Evolutionary conservation across 2,888 invertebrate genomes (phyloP), one percentile per base, ranked within the genome.

Genomic region (Lordiphosa fenestrarum): DNA sequence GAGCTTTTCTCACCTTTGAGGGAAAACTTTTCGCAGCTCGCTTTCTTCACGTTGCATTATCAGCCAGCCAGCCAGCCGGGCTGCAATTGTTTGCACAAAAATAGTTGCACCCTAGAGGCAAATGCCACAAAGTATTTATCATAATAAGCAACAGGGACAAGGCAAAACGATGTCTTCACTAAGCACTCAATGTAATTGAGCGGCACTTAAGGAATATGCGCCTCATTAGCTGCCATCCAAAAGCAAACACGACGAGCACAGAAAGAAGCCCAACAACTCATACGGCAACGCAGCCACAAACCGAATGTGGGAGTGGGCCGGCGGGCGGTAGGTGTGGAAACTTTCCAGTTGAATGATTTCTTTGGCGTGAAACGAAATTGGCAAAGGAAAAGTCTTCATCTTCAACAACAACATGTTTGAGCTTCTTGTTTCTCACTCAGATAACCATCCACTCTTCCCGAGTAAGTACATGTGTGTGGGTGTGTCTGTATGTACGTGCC

Each of bases 141-240:
- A 37, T 37, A 37, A 37, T 37, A 37, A n/a, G 37, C 37, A 37
- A 13, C 37, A 37, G 37, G 30, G 30, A 25, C 25, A 25, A 25
- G 25, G 25, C 25, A 25, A 25, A 30, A 30, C 15, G 35, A 15
- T 35, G 35, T 47, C 21, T 36, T 35, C 47, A 33, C 62, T 58
- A 70, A 69, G 84, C 84, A 84, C 82, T 81, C 83, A 84, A 61
- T 69, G 84, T 84, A 81, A 81, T 81, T 82, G 81, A 78, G 81
- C 71, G 66, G 63, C 80, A 82, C 81, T 81, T 84, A 65, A 67
- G 68, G 73, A 82, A 84, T 78, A 68, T 84, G 76, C 76, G 81
- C 73, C 78, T 81, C 85, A 78, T 81, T 81, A 81, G 83, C 64
- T 74, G 66, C 64, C 48, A 52, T 38, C 25, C 58, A 36, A 55